Conservation (phyloP, 2,113 vertebrate species). For the Cyanoramphus novaezelandiae region DNA sequence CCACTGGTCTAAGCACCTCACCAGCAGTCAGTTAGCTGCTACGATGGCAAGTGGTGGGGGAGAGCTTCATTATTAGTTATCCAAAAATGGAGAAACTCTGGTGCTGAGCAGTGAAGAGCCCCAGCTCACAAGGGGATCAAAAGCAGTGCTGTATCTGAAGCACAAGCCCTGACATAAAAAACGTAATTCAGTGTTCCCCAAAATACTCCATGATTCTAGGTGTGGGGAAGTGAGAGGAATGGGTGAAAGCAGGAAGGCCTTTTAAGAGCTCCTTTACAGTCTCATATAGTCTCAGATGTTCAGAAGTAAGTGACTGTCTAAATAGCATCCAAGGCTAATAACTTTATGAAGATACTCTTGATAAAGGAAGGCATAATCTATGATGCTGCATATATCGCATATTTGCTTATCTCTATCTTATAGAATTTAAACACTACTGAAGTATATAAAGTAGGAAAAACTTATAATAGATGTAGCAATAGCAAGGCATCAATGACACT, state of each 20-base stretch:
- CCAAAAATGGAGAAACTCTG: not conserved
- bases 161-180: not conserved
- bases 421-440: not conserved
- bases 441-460: not conserved
- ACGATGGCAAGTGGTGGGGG: not conserved
- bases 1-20: not conserved
- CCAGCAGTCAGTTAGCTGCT: not conserved
- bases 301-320: not conserved
- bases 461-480: not conserved
- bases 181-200: not conserved
- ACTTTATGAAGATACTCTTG: not conserved
- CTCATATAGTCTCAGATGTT: not conserved
- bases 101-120: not conserved
- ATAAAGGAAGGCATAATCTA: not conserved
- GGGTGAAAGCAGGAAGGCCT: not conserved
- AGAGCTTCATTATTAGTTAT: not conserved
- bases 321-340: not conserved
- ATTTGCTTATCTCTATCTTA: not conserved
- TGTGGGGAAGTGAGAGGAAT: not conserved
- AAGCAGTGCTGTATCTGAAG: not conserved
- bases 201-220: not conserved
- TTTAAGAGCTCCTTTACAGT: not conserved
- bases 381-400: not conserved
- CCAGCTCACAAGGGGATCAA: not conserved
- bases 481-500: not conserved